phyloP scores from a whole-genome alignment of 2,797 vertebrate genomes.

The Sebastes diaconus region DNA sequence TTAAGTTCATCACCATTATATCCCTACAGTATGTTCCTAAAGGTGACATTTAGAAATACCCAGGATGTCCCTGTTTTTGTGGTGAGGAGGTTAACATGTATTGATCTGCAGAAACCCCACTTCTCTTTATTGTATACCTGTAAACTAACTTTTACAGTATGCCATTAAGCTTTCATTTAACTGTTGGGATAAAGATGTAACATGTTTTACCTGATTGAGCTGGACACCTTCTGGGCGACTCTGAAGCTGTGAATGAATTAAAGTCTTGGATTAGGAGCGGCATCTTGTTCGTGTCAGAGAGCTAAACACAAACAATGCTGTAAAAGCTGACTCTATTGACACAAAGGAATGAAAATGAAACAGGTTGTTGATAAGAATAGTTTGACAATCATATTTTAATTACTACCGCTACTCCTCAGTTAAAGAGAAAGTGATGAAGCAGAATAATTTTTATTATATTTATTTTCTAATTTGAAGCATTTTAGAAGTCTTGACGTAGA shows the following conservation, averaged over 20 bases:
- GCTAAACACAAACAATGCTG: not conserved
- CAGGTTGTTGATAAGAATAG: not conserved
- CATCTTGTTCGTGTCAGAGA: not conserved
- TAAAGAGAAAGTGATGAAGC: not conserved
- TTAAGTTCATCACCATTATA: not conserved
- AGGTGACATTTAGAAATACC: not conserved
- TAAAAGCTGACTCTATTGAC: not conserved
- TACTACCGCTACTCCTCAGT: no score
- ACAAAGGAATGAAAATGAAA: not conserved
- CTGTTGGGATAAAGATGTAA: not conserved
- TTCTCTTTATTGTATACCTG: no score
- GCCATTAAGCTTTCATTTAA: not conserved
- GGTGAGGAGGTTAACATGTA: not conserved
- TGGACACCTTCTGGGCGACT: not conserved
- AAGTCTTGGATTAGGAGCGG: not conserved
- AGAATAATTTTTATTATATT: not conserved
- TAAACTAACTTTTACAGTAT: no score
- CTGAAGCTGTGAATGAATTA: no score
- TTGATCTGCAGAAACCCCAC: no score
- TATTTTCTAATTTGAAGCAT: not conserved
- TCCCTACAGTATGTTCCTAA: not conserved
- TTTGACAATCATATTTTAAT: not conserved
- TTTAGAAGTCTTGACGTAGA: not conserved
- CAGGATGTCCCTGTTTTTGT: not conserved
- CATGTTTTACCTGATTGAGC: conserved; percentile 18